Percentiles rank a stretch among this genome's conserved stretches.
Conservation (phyloP, 1,140 invertebrate genomes). For the Platyura marginata region DNA sequence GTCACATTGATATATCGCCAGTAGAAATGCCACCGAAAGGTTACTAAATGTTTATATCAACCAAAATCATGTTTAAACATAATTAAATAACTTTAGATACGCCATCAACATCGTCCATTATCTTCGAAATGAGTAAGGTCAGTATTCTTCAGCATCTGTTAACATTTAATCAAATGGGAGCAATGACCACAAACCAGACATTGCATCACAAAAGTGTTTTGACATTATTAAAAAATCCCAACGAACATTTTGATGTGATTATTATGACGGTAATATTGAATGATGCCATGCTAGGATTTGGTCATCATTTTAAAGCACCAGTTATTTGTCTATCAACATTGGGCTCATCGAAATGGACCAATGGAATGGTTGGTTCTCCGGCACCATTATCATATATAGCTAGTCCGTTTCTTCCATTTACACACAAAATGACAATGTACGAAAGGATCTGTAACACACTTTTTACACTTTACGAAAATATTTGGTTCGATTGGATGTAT, state of each 20-base stretch:
- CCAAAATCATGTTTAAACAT: too few species aligned
- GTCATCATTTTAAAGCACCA: slow-evolving; percentile 9
- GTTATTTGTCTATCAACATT: slow-evolving; percentile 8
- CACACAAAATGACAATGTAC: slow-evolving; percentile 28
- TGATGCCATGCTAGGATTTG: slow-evolving; percentile 9
- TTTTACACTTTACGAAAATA: slow-evolving; percentile 2
- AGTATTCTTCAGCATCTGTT: too few species aligned
- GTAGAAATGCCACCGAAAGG: not conserved
- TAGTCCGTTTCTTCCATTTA: slow-evolving; percentile 14
- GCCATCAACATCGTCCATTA: too few species aligned
- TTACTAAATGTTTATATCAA: not conserved
- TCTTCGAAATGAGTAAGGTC: too few species aligned
- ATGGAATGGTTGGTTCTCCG: slow-evolving; percentile 7
- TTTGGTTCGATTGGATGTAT: slow-evolving; percentile 5
- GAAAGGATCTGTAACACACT: slow-evolving; percentile 27
- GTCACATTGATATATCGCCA: too few species aligned
- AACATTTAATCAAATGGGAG: not conserved
- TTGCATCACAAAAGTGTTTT: not conserved
- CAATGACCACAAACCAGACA: not conserved
- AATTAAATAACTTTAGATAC: too few species aligned
- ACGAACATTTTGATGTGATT: slow-evolving; percentile 9
- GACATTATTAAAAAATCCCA: slow-evolving; percentile 8
- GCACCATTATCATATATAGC: slow-evolving; percentile 7
- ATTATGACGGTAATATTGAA: slow-evolving; percentile 7
- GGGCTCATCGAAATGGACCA: slow-evolving; percentile 6